Evolutionary conservation across 2,888 invertebrate species (phyloP).

Genomic region (Galerucella calmariensis): DNA sequence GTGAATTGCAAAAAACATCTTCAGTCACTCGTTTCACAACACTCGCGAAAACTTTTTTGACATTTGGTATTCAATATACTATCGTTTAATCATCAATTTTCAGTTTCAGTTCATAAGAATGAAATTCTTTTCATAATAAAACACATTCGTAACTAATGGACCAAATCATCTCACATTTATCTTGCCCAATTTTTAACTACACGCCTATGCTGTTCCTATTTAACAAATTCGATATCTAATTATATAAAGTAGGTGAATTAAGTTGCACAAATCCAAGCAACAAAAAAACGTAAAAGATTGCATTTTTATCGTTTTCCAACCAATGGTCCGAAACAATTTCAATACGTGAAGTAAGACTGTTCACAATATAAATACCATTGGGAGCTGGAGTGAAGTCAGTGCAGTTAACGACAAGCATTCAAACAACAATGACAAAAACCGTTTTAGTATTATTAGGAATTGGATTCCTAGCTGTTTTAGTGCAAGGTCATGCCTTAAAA

Average conservation of each 20-base stretch:
- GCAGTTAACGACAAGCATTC: slow-evolving; percentile 39
- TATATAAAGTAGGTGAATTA: slow-evolving; percentile 30
- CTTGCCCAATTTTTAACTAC: neutral
- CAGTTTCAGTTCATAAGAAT: too few species aligned
- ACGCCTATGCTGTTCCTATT: slow-evolving; percentile 8
- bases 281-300: slow-evolving; percentile 49
- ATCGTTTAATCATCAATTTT: too few species aligned
- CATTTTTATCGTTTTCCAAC: slow-evolving; percentile 48
- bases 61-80: too few species aligned
- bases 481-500: slow-evolving; percentile 42
- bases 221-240: slow-evolving; percentile 9
- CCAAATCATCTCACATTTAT: neutral
- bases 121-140: too few species aligned
- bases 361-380: slow-evolving; percentile 54
- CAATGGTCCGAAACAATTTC: slow-evolving; percentile 58
- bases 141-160: neutral
- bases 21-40: too few species aligned
- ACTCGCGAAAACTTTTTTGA: too few species aligned
- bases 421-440: slow-evolving; percentile 53
- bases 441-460: slow-evolving; percentile 57
- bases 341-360: slow-evolving; percentile 49
- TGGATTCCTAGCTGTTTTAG: slow-evolving; percentile 46
- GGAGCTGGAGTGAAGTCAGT: slow-evolving; percentile 41
- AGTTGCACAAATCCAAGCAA: slow-evolving; percentile 45
- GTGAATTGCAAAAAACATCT: too few species aligned